phyloP scores from a whole-genome alignment of 2,113 vertebrate species.

The Pagrus major region DNA sequence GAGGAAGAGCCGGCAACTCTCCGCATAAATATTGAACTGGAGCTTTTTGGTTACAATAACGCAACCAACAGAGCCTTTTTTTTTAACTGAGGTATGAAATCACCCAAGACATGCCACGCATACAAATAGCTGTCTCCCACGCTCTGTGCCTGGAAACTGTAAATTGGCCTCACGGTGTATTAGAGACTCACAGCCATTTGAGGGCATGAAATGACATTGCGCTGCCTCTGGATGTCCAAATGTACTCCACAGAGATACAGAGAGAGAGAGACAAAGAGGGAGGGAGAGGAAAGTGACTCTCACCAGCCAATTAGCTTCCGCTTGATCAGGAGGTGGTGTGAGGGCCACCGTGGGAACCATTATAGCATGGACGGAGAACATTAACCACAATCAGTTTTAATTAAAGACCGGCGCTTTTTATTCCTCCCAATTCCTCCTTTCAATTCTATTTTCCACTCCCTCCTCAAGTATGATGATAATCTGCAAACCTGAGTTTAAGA shows the following conservation, averaged over 20 bases:
- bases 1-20: conserved; percentile 41
- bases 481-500: conserved; percentile 26
- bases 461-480: conserved; percentile 29
- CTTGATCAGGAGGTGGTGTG: conserved; percentile 62
- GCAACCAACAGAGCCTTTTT: neutral
- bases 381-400: conserved; percentile 74
- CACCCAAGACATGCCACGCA: conserved; percentile 27
- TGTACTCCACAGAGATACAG: conserved; percentile 15
- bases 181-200: conserved; percentile 9
- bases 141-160: conserved; percentile 30
- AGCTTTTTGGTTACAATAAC: conserved; percentile 19
- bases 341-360: conserved; percentile 62
- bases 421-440: conserved; percentile 17
- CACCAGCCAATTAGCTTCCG: conserved; percentile 69
- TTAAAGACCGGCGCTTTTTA: conserved; percentile 54
- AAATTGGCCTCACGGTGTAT: conserved; percentile 56
- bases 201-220: conserved; percentile 51
- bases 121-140: conserved; percentile 35
- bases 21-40: conserved; percentile 1
- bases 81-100: conserved; percentile 7
- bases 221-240: conserved; percentile 43
- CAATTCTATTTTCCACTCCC: neutral
- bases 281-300: conserved; percentile 42
- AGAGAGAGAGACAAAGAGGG: neutral
- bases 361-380: conserved; percentile 62